Evolutionary conservation across 2,888 invertebrate species (phyloP).

Genomic region (Brachypalpus laphriformis): DNA sequence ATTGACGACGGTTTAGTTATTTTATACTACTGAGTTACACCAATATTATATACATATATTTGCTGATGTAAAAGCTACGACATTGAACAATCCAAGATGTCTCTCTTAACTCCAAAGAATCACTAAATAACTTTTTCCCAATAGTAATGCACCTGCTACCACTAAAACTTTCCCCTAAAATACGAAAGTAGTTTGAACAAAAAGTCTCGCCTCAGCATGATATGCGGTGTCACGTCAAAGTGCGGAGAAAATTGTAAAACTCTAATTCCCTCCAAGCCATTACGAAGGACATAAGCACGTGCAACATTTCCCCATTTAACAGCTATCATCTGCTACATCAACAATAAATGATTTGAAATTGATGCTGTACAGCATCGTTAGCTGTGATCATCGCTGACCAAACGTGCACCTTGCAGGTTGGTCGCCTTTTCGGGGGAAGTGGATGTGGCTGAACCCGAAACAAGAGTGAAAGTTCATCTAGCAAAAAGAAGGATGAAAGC

Average conservation of each 20-base stretch:
- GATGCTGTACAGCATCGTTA: constrained; percentile 71
- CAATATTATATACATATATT: neutral
- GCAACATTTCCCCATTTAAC: constrained; percentile 71
- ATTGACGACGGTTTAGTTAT: too few relatives aligned
- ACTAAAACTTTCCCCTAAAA: constrained; percentile 21
- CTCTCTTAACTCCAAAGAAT: neutral
- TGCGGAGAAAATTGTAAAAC: constrained; percentile 59
- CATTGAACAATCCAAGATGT: neutral
- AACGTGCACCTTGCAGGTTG: constrained; percentile 69
- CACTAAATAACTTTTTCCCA: neutral
- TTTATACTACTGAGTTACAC: too few relatives aligned
- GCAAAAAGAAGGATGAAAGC: constrained; percentile 8
- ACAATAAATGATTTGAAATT: constrained; percentile 74
- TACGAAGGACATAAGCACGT: constrained; percentile 66
- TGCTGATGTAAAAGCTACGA: neutral
- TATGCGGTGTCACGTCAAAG: constrained; percentile 53
- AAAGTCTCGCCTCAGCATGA: neutral
- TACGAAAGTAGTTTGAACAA: neutral
- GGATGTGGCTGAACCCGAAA: neutral
- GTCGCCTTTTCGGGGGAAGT: neutral
- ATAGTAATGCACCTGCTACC: constrained; percentile 44
- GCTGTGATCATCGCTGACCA: constrained; percentile 65
- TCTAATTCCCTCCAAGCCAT: constrained; percentile 40
- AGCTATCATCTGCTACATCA: constrained; percentile 74
- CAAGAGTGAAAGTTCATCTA: constrained; percentile 50